A percentile compares a stretch with the other conserved stretches of the same genome.
phyloP scores from a whole-genome alignment of 2,888 invertebrate species.

The Acronicta psi region DNA sequence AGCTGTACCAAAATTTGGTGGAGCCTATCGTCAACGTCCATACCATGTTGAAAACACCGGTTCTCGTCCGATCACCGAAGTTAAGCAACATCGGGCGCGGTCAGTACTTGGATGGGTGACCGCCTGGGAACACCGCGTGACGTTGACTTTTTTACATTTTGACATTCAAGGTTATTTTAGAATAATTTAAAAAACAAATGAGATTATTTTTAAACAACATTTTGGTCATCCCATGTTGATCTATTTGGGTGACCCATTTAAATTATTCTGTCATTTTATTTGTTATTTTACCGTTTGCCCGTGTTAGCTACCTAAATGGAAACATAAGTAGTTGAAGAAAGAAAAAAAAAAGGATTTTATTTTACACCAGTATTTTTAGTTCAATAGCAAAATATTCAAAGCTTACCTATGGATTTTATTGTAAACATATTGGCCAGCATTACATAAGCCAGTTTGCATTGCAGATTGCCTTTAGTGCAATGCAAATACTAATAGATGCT shows the following conservation, averaged over 20 bases:
- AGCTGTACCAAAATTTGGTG: too few species aligned
- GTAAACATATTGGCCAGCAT: conserved; percentile 53
- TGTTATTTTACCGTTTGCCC: too few species aligned
- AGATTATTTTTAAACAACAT: too few species aligned
- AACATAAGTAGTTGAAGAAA: too few species aligned
- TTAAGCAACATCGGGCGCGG: conserved; percentile 80
- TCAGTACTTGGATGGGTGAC: conserved; percentile 84
- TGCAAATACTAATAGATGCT: conserved; percentile 79
- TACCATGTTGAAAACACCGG: conserved; percentile 71
- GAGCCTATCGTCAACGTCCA: conserved; percentile 12
- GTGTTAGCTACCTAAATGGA: too few species aligned
- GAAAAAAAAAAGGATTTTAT: too few species aligned
- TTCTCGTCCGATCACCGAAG: conserved; percentile 82
- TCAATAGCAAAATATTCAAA: conserved; percentile 1
- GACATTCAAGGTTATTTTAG: too few species aligned
- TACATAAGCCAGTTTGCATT: conserved; percentile 83
- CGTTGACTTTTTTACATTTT: conserved; percentile 56
- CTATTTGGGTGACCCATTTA: too few species aligned
- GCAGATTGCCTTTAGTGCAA: conserved; percentile 81
- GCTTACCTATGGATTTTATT: conserved; percentile 19
- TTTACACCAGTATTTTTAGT: too few species aligned
- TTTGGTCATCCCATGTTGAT: too few species aligned
- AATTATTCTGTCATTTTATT: too few species aligned
- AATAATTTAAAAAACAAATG: too few species aligned
- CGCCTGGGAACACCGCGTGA: conserved; percentile 73